Conservation (phyloP, 2,888 invertebrate species). For the Tiphia femorata region DNA sequence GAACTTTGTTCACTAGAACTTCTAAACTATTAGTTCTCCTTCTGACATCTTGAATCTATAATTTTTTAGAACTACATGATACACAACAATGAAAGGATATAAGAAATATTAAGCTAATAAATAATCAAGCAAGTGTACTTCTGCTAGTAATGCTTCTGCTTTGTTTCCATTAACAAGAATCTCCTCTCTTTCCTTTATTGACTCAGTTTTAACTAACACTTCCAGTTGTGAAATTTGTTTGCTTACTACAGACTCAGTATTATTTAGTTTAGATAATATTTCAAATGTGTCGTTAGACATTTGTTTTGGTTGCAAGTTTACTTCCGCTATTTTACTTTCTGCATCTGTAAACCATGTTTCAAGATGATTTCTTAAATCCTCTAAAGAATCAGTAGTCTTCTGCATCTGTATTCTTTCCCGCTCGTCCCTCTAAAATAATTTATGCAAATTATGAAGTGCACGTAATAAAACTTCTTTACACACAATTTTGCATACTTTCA, state of each 20-base stretch:
- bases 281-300: constrained; percentile 35
- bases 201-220: constrained; percentile 38
- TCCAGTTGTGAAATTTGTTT: constrained; percentile 50
- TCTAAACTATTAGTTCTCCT: neutral
- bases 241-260: constrained; percentile 45
- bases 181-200: too few species aligned
- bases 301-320: constrained; percentile 54
- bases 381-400: constrained; percentile 74
- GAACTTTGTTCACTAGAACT: constrained; percentile 39
- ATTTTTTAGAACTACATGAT: too few species aligned
- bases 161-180: too few species aligned
- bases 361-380: constrained; percentile 70
- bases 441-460: too few species aligned
- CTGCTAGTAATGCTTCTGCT: constrained; percentile 14
- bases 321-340: constrained; percentile 68
- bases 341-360: constrained; percentile 67
- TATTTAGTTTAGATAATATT: constrained; percentile 47
- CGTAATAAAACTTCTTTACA: neutral
- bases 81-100: too few species aligned
- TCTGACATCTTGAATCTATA: too few species aligned
- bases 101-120: too few species aligned
- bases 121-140: too few species aligned
- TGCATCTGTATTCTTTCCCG: constrained; percentile 75
- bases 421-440: constrained; percentile 81
- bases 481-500: neutral